Evolutionary conservation across 2,113 vertebrate species (phyloP), one percentile per base, ranked within the genome.

Genomic region (Podocnemis expansa): DNA sequence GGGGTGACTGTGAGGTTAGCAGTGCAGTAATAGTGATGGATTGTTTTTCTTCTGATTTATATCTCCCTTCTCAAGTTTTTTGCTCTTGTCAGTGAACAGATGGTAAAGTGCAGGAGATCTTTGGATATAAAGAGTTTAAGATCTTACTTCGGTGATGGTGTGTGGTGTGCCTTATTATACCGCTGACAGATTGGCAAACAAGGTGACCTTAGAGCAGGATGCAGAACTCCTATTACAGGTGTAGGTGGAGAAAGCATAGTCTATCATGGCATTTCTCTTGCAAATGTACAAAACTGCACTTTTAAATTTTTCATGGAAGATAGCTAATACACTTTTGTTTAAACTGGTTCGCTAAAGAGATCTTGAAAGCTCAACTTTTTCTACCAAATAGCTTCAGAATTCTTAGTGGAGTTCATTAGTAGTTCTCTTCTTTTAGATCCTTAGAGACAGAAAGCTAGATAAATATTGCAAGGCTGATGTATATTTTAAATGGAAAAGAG

Each of bases 71-170:
- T 63, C 31, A 67, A 83, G 85, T 95, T 95, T 80, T 38, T 93
- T 80, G 56, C 93, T 94, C 43, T 1, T 80, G 88, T 8, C 92
- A 82, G 87, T 90, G 96, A 95, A 87, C 97, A 97, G 96, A 97
- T 97, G 97, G 97, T 81, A 76, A 96, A 89, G 88, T 89, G 60
- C 86, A 80, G 49, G 93, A 96, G 96, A 95, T 89, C 89, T 96
- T 96, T 95, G 95, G 54, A 96, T 87, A 45, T 95, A 97, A 97
- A 96, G 97, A 86, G 93, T 96, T 97, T 97, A 96, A 85, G 91
- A 85, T 95, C 96, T 96, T 96, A 95, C 76, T 80, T 88, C 80
- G 63, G n/a, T 93, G 91, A 90, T 81, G 52, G 87, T 81, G 87
- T 81, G 34, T 78, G 63, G 90, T 45, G 88, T 67, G 10, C 93